Conservation (phyloP, 64 coral and sea anemone species). For the Stichodactyla mertensii region DNA sequence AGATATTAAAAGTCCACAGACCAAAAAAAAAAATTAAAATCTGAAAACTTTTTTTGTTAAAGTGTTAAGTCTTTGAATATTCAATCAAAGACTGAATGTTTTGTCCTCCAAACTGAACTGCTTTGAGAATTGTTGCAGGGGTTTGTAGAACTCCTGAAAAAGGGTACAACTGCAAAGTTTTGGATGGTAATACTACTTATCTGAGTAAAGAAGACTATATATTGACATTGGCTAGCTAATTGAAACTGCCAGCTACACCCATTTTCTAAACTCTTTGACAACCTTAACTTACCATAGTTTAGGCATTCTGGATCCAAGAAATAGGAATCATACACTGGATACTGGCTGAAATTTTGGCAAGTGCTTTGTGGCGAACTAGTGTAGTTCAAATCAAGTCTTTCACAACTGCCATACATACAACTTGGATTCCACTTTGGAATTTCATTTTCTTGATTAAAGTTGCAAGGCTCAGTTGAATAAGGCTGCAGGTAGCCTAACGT, state of each 20-base stretch:
- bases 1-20: neutral
- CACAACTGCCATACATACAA: slow-evolving; percentile 17
- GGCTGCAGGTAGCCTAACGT: neutral
- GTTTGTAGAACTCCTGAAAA: too few species aligned
- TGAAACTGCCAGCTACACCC: neutral
- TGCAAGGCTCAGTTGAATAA: neutral
- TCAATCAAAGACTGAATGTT: too few species aligned
- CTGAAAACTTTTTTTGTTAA: too few species aligned
- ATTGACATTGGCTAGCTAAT: neutral
- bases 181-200: too few species aligned
- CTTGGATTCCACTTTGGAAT: neutral
- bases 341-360: neutral
- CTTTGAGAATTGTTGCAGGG: too few species aligned
- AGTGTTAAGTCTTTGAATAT: too few species aligned
- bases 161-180: too few species aligned
- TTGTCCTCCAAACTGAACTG: too few species aligned
- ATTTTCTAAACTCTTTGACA: neutral
- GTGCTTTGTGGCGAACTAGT: neutral
- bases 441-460: slow-evolving; percentile 6
- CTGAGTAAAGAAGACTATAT: neutral
- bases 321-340: neutral
- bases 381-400: slow-evolving; percentile 16
- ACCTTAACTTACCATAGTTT: slow-evolving; percentile 3
- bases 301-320: neutral
- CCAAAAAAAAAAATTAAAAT: too few species aligned